A percentile compares a stretch with the other conserved stretches of the same genome.
These are phyloP conservation scores for Tinamus major DNA, from an alignment of 2,797 vertebrate genomes.

Conservation along the genomic window DNA sequence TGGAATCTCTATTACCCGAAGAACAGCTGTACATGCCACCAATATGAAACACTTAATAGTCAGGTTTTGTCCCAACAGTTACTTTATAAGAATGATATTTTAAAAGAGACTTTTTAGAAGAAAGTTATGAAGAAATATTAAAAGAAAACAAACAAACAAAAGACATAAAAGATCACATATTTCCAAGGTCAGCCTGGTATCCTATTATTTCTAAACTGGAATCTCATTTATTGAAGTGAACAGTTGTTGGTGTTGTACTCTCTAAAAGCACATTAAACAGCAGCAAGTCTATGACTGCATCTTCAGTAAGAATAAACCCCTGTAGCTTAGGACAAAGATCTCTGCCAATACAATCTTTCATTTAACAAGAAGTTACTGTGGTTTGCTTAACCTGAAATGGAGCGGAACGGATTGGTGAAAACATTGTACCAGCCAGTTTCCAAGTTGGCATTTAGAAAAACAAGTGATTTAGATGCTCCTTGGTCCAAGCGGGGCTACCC, in stretches of 20 bases:
- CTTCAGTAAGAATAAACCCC: not conserved
- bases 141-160: not conserved
- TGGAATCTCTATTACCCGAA: not conserved
- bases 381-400: not conserved
- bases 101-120: not conserved
- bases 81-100: not conserved
- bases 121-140: not conserved
- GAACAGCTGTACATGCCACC: not conserved
- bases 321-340: not conserved
- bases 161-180: not conserved
- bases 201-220: not conserved
- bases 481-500: not conserved
- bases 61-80: accelerated
- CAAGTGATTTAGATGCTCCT: not conserved
- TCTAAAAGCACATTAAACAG: not conserved
- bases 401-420: not conserved
- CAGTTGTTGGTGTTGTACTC: not conserved
- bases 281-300: not conserved
- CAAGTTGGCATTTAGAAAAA: not conserved
- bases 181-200: not conserved
- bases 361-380: not conserved
- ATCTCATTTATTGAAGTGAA: not conserved
- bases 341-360: not conserved
- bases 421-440: not conserved
- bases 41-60: not conserved